A percentile compares a stretch with the other conserved stretches of the same genome.
phyloP scores from a whole-genome alignment of 2,113 vertebrate species.

The Macroglossus sobrinus region DNA sequence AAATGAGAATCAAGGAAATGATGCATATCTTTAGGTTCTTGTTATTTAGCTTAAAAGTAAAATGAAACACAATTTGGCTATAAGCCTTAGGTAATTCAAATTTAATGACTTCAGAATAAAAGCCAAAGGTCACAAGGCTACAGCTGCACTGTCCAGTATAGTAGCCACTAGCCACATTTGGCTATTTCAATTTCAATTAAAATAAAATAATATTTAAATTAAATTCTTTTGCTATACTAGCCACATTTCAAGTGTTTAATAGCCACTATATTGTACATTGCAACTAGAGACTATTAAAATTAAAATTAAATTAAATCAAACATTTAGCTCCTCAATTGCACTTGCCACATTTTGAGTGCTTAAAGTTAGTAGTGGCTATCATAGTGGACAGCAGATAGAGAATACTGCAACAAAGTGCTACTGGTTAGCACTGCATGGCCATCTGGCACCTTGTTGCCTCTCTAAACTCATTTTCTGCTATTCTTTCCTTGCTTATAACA shows the following conservation, averaged over 20 bases:
- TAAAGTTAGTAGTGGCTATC: neutral
- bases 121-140: neutral
- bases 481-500: neutral
- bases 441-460: neutral
- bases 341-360: neutral
- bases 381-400: neutral
- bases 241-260: neutral
- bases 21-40: neutral
- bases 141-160: neutral
- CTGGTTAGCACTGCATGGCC: neutral
- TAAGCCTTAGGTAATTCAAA: neutral
- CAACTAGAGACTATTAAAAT: neutral
- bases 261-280: neutral
- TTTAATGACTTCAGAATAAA: neutral
- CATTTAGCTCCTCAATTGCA: neutral
- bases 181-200: slow-evolving; percentile 9
- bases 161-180: neutral
- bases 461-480: neutral
- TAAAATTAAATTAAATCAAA: neutral
- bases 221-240: neutral
- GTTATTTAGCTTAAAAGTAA: slow-evolving; percentile 36
- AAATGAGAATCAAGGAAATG: neutral
- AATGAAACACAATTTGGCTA: slow-evolving; percentile 26
- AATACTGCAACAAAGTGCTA: neutral
- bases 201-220: neutral